Base-by-base conservation (phyloP, 2,797 vertebrate genomes). In the Gymnothorax javanicus region DNA sequence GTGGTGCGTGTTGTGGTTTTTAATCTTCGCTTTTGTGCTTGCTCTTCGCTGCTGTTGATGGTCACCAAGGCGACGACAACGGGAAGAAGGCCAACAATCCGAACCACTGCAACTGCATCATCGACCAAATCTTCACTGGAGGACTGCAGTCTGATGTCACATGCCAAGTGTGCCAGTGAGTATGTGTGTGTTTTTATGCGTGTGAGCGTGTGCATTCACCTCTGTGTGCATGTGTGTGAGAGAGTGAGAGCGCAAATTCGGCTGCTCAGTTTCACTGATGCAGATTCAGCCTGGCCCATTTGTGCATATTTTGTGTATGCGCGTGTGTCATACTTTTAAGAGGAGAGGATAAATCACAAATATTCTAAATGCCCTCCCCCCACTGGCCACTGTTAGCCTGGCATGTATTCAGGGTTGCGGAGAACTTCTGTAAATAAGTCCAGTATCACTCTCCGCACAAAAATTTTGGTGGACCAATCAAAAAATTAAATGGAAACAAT, bases 51-150 rank as follows among this genome's bases (percentile, higher is more conserved):
- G 64, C 81, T 43, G 12, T 33, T 56, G 52, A 54, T 84, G 83
- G 89, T 87, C 88, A 79, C 88, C 71, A 86, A 97, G 96, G 96
- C 92, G 98, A 98, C 83, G 98, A 99, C 92, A 98, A 98, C 1
- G 98, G 98, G 91, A 99, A 99, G 94, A 99, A 99, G 95, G 97
- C 98, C 95, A 99, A 97, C 96, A 99, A 98, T 94, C 98, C 97
- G 86, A 97, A 97, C 94, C 97, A 98, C 95, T 97, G 97, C 95
- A 97, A 96, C 95, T 97, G 97, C 94, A 98, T 98, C 94, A 97
- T 97, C 90, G 97, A 98, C 95, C 97, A 98, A 96, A 98, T 98
- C 93, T 98, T 98, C 93, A 97, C 97, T 0, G 97, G 97, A 0
- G 97, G 97, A 87, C 96, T 98, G 92, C 97, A 98, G 95, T 98